Evolutionary conservation across 2,113 vertebrate species (phyloP).

Genomic region (Sinosuthora webbiana): DNA sequence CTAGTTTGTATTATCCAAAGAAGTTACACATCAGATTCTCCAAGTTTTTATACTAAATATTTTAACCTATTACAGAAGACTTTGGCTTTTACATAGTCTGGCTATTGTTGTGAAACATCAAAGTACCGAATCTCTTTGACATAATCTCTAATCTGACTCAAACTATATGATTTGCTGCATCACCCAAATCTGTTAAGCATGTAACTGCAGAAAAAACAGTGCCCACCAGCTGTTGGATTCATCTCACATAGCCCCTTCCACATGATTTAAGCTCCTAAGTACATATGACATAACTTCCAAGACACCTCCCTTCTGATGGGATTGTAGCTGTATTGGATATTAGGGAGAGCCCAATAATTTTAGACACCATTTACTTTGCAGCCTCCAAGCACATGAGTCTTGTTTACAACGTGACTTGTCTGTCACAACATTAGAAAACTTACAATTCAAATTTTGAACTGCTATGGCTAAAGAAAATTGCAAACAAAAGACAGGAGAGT

Average conservation of each 20-base stretch:
- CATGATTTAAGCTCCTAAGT: not conserved
- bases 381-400: not conserved
- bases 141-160: not conserved
- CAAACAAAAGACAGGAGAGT: not conserved
- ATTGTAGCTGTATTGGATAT: not conserved
- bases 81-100: not conserved
- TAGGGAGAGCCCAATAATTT: not conserved
- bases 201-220: not conserved
- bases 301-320: not conserved
- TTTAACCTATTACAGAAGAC: not conserved
- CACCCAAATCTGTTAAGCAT: not conserved
- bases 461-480: not conserved
- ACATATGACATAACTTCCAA: not conserved
- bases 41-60: not conserved
- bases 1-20: not conserved
- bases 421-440: not conserved
- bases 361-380: not conserved
- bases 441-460: not conserved
- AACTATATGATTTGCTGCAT: not conserved
- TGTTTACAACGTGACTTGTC: fast-evolving
- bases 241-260: not conserved
- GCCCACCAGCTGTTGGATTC: not conserved
- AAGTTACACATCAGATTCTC: not conserved
- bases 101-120: not conserved
- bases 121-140: not conserved